Evolutionary conservation across 1,140 invertebrate species (phyloP), one percentile per base, ranked within the genome.

Genomic region (Drosophila rufa): DNA sequence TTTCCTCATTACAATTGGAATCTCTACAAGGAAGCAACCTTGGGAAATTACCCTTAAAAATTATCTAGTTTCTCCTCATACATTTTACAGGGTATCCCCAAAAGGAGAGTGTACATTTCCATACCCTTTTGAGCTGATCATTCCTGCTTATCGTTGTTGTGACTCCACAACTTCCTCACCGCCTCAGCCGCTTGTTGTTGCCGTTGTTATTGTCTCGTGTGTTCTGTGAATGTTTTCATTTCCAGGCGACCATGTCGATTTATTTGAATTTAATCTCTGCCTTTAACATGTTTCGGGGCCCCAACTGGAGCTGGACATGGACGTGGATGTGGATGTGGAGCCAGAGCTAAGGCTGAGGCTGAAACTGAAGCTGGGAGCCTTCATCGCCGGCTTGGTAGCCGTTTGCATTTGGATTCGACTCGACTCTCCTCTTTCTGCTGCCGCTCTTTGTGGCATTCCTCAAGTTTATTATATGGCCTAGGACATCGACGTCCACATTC

Each of bases 231-330:
- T 90, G 79, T 90, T 85, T 82, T 85, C 82, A 90, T 90, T 90
- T 89, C 84, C 82, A 86, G 74, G 69, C 85, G 80, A 84, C 70
- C 82, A 83, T 86, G 87, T 91, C 87, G 86, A 91, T 91, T 91
- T 91, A 91, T 91, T 91, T 91, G 87, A 91, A 86, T 91, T 91
- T 91, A 91, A 91, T 91, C 87, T 86, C 75, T 78, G 73, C 64
- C 83, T 81, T 78, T 82, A 87, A 78, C 80, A 89, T 73, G 76
- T 64, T 87, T 75, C 51, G 61, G 76, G 67, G 61, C 45, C 65
- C 48, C 59, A 75, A 50, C 50, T 82, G 55, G 70, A 77, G 62
- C 74, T 73, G 73, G 46, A 58, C 38, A 59, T 58, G 57, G n/a
- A 30, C 53, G 50, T 73, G 68, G 22, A 19, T 38, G 40, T 65